These are phyloP conservation scores for Notothenia rossii DNA, from an alignment of 2,113 vertebrate genomes.

Conservation along the genomic window DNA sequence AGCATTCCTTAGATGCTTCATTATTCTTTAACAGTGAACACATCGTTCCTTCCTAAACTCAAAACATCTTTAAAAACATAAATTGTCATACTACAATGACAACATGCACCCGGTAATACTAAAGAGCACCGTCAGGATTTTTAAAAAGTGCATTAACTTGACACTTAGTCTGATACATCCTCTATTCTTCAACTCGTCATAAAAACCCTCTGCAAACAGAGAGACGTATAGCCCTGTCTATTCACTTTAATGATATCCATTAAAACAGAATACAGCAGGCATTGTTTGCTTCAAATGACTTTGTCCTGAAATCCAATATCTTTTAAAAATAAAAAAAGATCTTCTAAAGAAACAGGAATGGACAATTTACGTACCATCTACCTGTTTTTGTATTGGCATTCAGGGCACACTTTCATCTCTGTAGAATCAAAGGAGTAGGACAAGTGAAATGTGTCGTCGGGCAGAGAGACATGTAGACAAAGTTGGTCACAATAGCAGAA, in stretches of 20 bases:
- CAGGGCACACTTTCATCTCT: conserved; percentile 41
- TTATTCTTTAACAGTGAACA: conserved; percentile 24
- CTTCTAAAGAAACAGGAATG: conserved; percentile 42
- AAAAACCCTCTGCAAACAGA: conserved; percentile 44
- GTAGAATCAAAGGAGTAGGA: conserved; percentile 37
- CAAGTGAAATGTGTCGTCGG: conserved; percentile 6
- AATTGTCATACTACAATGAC: conserved; percentile 17
- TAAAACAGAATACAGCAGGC: conserved; percentile 59
- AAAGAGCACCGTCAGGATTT: conserved; percentile 32
- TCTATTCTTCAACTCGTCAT: conserved; percentile 38
- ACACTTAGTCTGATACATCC: conserved; percentile 46
- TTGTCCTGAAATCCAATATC: conserved; percentile 56
- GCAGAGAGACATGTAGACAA: conserved; percentile 33
- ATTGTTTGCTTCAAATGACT: conserved; percentile 50
- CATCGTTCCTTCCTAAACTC: conserved; percentile 5
- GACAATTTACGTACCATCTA: conserved; percentile 44
- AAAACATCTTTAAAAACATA: conserved; percentile 10
- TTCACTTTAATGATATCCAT: conserved; percentile 55
- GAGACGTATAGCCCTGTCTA: conserved; percentile 22
- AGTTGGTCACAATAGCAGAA: conserved; percentile 13
- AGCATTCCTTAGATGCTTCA: conserved; percentile 22
- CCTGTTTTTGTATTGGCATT: conserved; percentile 50
- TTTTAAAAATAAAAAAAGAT: conserved; percentile 36
- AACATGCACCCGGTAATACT: conserved; percentile 41
- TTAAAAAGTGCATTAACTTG: conserved; percentile 17